Evolutionary conservation across 2,888 invertebrate species (phyloP), one percentile per base, ranked within the genome.

Genomic region (Plutella xylostella): DNA sequence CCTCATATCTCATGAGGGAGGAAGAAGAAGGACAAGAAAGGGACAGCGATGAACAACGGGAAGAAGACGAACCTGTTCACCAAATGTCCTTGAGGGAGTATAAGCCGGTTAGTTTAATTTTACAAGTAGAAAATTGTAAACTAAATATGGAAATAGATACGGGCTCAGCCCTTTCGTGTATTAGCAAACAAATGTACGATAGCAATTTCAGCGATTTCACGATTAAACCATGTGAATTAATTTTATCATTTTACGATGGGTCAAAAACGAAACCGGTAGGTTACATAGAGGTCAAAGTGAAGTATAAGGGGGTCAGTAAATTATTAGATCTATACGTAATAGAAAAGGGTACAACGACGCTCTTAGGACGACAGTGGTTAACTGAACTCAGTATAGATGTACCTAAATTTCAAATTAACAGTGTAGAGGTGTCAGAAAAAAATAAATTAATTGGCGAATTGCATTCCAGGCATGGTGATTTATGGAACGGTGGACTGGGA

Each of bases 61-160:
- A n/a, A n/a, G 37, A 41, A 3, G 31, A 37, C 1, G 43, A 47
- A 14, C 35, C 41, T 7, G 31, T 54, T 7, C 30, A 50, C 19
- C 51, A 49, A 15, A 37, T 54, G 30, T 45, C 44, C 11, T 17
- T 53, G 12, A 46, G 43, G 20, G 37, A 48, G 28, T 56, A 55
- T 19, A 44, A 45, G 38, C 37, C 54, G 48, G 54, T 55, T n/a
- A n/a, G n/a, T n/a, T n/a, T n/a, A n/a, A n/a, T n/a, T n/a, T n/a
- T n/a, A n/a, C n/a, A n/a, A n/a, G 45, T 57, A 3, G 50, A 57
- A 4, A 45, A 42, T 12, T n/a, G 22, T 1, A 5, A 28, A 0
- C 43, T 57, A 14, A 1, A 11, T 5, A 58, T 60, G 57, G 55
- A 57, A 42, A 33, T 55, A 0, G 58, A 60, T 37, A 60, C 56